These are phyloP conservation scores for Pheosia gnoma DNA, from an alignment of 2,888 invertebrate genomes.

Conservation along the genomic window DNA sequence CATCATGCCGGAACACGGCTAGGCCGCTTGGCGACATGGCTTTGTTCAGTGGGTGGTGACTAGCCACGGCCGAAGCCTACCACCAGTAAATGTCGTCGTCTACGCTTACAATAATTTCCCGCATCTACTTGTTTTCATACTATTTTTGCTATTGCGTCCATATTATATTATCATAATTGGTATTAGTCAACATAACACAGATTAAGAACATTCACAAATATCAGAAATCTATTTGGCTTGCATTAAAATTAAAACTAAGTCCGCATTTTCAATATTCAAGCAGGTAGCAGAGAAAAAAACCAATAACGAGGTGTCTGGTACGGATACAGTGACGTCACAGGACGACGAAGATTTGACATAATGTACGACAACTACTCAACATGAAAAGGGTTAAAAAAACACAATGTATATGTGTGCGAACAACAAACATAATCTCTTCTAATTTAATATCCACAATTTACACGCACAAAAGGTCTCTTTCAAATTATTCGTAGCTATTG, in stretches of 20 bases:
- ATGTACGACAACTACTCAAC: neutral
- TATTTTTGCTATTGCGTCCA: too few species aligned
- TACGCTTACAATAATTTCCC: too few species aligned
- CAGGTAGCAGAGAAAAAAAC: neutral
- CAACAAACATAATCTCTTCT: neutral
- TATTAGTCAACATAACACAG: too few species aligned
- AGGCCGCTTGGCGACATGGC: too few species aligned
- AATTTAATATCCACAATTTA: neutral
- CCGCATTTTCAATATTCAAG: neutral
- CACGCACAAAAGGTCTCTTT: neutral
- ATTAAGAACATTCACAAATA: too few species aligned
- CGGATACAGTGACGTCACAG: slow-evolving; percentile 1
- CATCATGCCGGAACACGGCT: too few species aligned
- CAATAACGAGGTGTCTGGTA: neutral
- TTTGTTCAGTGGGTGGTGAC: too few species aligned
- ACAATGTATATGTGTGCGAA: neutral
- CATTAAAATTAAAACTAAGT: neutral
- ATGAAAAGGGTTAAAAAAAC: neutral
- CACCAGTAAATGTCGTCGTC: too few species aligned
- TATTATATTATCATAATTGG: too few species aligned
- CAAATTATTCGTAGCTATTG: slow-evolving; percentile 9
- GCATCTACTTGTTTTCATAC: too few species aligned
- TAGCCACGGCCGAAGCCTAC: too few species aligned
- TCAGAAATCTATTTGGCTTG: neutral
- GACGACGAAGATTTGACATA: neutral